Evolutionary conservation across 2,797 vertebrate species (phyloP), one percentile per base, ranked within the genome.

Genomic region (Ctenosaura bakeri): DNA sequence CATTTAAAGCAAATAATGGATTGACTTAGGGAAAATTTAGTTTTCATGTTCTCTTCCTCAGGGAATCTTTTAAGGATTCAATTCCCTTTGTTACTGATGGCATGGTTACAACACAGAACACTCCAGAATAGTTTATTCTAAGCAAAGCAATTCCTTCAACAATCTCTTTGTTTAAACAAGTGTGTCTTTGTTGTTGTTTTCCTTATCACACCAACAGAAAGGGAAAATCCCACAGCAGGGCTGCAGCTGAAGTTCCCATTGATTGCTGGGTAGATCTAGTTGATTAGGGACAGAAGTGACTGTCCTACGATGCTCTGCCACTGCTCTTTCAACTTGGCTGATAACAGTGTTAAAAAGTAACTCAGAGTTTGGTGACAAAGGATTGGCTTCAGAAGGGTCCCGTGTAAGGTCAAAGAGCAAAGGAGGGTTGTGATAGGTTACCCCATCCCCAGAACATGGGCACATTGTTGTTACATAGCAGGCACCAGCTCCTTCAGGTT

Each of bases 201-300:
- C 90, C 83, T 98, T 97, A 4, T 96, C 94, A 92, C 98, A 98
- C 91, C 97, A 96, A 69, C 98, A 99, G 94, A 98, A 97, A 0
- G 98, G 98, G 93, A 98, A 98, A 0, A 96, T 97, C 50, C 98
- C 98, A 74, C 98, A 99, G 96, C 98, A 99, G 0, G 97, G 98
- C 95, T 99, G 98, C 18, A 99, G 96, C 98, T 98, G 98, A 0
- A 98, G 98, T 83, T 94, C 97, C 98, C 98, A 98, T 62, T 98
- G 38, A n/a, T 97, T 94, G 50, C 98, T 98, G 14, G 93, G 89
- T 96, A 96, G 96, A 26, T 96, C 96, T 88, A 98, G 90, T 96
- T 98, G 98, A 18, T 93, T 95, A 13, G 97, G 92, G 32, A 96
- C 95, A 0, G 90, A 74, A 46, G 91, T n/a, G 78, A 98, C 89